Conservation (phyloP, 2,797 vertebrate genomes). For the Enteromius paludinosus region DNA sequence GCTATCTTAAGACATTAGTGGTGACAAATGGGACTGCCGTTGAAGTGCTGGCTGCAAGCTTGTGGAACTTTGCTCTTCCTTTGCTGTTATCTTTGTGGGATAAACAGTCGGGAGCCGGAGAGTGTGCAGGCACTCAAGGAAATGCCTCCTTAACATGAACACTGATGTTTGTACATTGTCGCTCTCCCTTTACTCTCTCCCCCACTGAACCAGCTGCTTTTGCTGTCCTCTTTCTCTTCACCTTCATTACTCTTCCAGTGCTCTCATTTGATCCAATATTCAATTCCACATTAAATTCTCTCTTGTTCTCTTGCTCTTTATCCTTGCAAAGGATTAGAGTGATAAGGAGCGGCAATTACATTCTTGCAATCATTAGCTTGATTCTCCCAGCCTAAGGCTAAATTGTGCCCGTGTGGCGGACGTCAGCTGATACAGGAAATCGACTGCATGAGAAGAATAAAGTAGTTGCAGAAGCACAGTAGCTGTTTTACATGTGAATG, state of each 20-base stretch:
- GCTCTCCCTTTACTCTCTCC: conserved; percentile 53
- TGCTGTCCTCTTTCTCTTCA: conserved; percentile 30
- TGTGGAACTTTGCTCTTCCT: conserved; percentile 53
- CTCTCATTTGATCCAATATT: conserved; percentile 1
- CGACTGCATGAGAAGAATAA: conserved; percentile 15
- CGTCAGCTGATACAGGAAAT: conserved; percentile 22
- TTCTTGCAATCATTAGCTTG: conserved; percentile 43
- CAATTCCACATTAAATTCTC: not conserved
- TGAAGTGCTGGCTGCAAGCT: conserved; percentile 62
- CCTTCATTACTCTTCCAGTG: conserved; percentile 10
- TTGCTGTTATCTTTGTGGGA: conserved; percentile 61
- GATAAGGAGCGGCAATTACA: conserved; percentile 52
- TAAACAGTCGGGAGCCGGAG: conserved; percentile 61
- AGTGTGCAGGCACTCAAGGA: conserved; percentile 77
- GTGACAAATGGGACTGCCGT: conserved; percentile 69
- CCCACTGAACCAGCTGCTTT: conserved; percentile 42
- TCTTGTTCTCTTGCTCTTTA: not conserved
- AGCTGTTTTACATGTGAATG: conserved; percentile 2
- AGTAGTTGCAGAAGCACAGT: not conserved
- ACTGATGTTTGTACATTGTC: conserved; percentile 70
- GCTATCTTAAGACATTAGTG: conserved; percentile 73
- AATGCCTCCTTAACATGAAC: conserved; percentile 81
- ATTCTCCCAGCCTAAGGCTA: conserved; percentile 20
- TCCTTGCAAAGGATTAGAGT: conserved; percentile 41
- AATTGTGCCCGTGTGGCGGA: conserved; percentile 2